Evolutionary conservation across 2,888 invertebrate species (phyloP).

Genomic region (Pollenia angustigena): DNA sequence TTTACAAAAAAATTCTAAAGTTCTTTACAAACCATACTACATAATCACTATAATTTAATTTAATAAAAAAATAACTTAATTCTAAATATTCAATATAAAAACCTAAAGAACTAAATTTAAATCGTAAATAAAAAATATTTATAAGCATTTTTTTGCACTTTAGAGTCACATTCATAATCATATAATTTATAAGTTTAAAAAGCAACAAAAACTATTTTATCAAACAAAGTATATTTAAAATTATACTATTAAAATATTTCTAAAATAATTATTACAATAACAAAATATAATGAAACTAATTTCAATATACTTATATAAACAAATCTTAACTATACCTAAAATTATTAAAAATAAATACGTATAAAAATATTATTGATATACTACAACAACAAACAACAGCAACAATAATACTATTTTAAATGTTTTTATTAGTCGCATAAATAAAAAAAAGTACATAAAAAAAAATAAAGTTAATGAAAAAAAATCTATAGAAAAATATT

Average conservation of each 20-base stretch:
- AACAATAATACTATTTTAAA: constrained; percentile 69
- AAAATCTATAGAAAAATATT: constrained; percentile 17
- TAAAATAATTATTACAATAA: constrained; percentile 41
- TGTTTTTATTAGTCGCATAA: constrained; percentile 71
- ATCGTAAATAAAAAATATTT: constrained; percentile 14
- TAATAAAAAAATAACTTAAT: neutral
- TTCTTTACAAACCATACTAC: constrained; percentile 18
- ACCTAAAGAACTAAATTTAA: neutral
- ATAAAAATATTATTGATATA: constrained; percentile 1
- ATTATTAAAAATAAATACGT: constrained; percentile 10
- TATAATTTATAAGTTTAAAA: constrained; percentile 39
- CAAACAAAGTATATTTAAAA: neutral
- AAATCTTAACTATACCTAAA: constrained; percentile 17
- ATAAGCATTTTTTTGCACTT: constrained; percentile 57
- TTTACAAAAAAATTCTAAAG: constrained; percentile 7
- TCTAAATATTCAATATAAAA: neutral
- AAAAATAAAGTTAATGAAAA: constrained; percentile 53
- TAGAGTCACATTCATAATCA: constrained; percentile 50
- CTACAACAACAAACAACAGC: constrained; percentile 49
- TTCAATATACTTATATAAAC: constrained; percentile 13
- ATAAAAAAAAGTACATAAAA: constrained; percentile 41
- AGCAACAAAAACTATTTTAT: constrained; percentile 42
- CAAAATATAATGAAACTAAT: constrained; percentile 17
- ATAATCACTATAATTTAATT: constrained; percentile 48
- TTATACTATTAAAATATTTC: constrained; percentile 15